Base-by-base conservation (phyloP, 2,888 invertebrate species). In the Lamproptera curius region DNA sequence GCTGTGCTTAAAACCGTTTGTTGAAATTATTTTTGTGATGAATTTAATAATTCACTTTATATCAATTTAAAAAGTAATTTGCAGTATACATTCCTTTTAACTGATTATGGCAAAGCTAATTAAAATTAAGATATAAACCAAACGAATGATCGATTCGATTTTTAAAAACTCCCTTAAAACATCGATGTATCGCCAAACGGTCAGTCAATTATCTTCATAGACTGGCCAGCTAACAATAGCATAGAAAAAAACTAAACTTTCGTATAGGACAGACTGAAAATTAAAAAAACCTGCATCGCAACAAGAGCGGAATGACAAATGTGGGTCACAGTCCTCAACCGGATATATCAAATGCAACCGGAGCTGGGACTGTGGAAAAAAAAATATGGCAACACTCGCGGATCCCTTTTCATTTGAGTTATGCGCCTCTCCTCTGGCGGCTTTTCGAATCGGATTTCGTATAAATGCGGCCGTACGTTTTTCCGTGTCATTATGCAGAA, bases 291-390 rank as follows among this genome's bases (percentile, higher is more conserved):
- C 40, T 34, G 28, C 28, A 35, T 28, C 43, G 39, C 28, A 33
- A 34, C 53, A 58, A 53, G 52, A 55, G 57, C 55, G 38, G 54
- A 52, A 56, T 64, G 66, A 69, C 67, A 63, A 65, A 73, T 73
- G 58, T 72, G 63, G 74, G 72, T 67, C 71, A 69, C 51, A 49
- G 51, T 58, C 50, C 42, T 46, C 49, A 57, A 48, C 48, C 48
- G 46, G 56, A 50, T 48, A 62, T 54, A 71, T 73, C 74, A 72
- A 61, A 67, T 59, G 60, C 73, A 38, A 67, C 58, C 34, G 16
- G 44, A 53, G 62, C 47, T 42, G 54, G n/a, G 61, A 52, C 53
- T 54, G 56, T 20, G 20, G 20, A 20, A 57, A 6, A 20, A 20
- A 65, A 66, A 67, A 66, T 42, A 33, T 16, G 8, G 23, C 26